phyloP scores from a whole-genome alignment of 1,140 invertebrate genomes.

The Popillia japonica region DNA sequence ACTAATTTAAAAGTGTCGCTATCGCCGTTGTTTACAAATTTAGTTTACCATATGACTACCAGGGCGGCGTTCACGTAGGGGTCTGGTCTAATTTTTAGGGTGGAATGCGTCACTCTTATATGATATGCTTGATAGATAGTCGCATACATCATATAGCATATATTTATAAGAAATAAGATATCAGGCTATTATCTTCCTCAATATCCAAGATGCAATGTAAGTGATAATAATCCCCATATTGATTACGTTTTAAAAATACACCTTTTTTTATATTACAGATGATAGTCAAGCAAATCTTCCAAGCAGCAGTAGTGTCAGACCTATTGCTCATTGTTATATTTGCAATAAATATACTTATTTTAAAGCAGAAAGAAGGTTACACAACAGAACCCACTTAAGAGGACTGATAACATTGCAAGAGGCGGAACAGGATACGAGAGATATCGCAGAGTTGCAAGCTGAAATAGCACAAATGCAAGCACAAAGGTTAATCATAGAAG shows the following conservation, averaged over 20 bases:
- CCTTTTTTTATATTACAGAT: conserved; percentile 10
- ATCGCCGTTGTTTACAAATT: too few species aligned
- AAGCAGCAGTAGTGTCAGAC: conserved; percentile 7
- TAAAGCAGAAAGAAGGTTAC: conserved; percentile 15
- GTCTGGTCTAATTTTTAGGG: too few species aligned
- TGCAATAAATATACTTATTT: conserved; percentile 16
- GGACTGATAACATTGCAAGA: neutral
- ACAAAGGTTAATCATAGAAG: conserved; percentile 15
- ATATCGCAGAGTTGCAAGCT: neutral
- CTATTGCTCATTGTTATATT: conserved; percentile 18
- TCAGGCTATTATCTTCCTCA: conserved; percentile 22
- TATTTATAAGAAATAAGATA: conserved; percentile 13
- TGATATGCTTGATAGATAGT: too few species aligned
- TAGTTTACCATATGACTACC: too few species aligned
- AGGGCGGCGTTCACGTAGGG: too few species aligned
- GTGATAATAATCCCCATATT: conserved; percentile 27
- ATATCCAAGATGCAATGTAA: conserved; percentile 23
- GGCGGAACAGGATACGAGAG: neutral
- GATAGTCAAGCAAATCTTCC: conserved; percentile 23
- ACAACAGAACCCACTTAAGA: conserved; percentile 20
- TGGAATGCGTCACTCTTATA: too few species aligned
- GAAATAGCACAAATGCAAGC: neutral
- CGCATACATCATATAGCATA: conserved; percentile 21
- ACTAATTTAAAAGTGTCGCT: too few species aligned
- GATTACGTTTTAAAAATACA: conserved; percentile 29